A percentile compares a stretch with the other conserved stretches of the same genome.
phyloP scores from a whole-genome alignment of 2,797 vertebrate species.

The Paratrypauchen microcephalus region DNA sequence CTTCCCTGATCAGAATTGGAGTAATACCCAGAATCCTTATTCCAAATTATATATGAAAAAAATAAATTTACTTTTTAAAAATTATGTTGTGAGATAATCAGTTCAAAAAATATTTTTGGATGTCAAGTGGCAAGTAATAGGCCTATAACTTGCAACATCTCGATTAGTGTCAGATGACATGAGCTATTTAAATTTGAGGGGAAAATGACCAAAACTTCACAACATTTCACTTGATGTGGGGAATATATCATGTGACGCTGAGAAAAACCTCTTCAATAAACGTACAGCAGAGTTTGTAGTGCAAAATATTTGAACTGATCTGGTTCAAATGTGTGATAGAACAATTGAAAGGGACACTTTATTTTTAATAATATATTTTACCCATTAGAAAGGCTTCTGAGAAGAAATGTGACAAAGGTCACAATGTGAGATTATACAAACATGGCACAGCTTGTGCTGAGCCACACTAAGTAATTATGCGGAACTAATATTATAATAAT shows the following conservation, averaged over 20 bases:
- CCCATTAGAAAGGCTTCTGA: slow-evolving; percentile 5
- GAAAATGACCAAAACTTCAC: neutral
- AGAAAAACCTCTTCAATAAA: neutral
- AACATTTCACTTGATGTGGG: neutral
- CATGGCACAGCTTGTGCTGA: too few species aligned
- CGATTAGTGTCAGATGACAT: neutral
- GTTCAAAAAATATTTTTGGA: neutral
- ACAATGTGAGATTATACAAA: too few species aligned
- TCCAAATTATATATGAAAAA: too few species aligned
- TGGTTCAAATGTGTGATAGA: neutral
- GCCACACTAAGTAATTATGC: too few species aligned
- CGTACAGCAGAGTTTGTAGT: neutral
- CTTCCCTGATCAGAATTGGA: too few species aligned
- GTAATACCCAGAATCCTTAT: too few species aligned
- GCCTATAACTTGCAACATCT: neutral
- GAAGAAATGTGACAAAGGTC: too few species aligned
- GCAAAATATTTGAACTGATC: neutral
- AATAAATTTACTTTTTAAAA: too few species aligned
- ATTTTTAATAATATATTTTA: slow-evolving; percentile 16
- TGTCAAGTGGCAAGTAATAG: neutral
- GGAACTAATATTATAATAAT: too few species aligned
- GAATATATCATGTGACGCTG: neutral
- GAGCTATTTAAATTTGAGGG: neutral
- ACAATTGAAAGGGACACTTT: neutral
- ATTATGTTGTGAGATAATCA: too few species aligned